A percentile compares a stretch with the other conserved stretches of the same genome.
phyloP scores from a whole-genome alignment of 2,113 vertebrate species.

The Triplophysa tibetana region DNA sequence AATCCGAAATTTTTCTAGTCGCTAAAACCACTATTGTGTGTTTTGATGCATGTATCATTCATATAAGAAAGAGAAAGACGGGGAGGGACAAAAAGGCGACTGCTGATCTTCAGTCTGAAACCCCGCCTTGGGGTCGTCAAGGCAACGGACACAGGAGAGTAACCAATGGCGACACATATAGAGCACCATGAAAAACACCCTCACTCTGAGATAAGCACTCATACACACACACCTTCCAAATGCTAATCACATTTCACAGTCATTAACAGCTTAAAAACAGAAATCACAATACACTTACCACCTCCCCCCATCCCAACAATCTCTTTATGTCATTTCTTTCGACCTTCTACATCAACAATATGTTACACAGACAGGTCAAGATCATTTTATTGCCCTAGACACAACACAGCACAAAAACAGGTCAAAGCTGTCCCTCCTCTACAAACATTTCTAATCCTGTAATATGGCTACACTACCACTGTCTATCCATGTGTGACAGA shows the following conservation, averaged over 20 bases:
- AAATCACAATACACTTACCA: conserved; percentile 9
- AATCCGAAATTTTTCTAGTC: background rate
- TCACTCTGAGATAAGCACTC: background rate
- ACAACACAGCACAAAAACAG: conserved; percentile 18
- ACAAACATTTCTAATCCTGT: conserved; percentile 22
- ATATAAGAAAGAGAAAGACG: background rate
- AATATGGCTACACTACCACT: conserved; percentile 17
- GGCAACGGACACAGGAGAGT: conserved; percentile 48
- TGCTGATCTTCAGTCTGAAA: conserved; percentile 30
- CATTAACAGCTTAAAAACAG: conserved; percentile 15
- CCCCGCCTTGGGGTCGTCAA: conserved; percentile 38
- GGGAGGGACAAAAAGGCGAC: background rate
- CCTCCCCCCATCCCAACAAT: background rate
- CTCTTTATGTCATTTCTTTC: background rate
- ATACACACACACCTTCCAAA: conserved; percentile 29
- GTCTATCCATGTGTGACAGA: conserved; percentile 15
- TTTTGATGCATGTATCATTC: background rate
- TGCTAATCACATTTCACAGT: conserved; percentile 28
- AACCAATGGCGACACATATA: conserved; percentile 43
- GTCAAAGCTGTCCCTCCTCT: background rate
- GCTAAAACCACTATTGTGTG: background rate
- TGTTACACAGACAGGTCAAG: conserved; percentile 7
- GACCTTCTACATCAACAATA: conserved; percentile 6
- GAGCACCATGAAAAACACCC: conserved; percentile 38
- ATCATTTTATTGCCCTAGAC: background rate